phyloP scores from a whole-genome alignment of 2,113 vertebrate species.

The Acrocephalus kingi region DNA sequence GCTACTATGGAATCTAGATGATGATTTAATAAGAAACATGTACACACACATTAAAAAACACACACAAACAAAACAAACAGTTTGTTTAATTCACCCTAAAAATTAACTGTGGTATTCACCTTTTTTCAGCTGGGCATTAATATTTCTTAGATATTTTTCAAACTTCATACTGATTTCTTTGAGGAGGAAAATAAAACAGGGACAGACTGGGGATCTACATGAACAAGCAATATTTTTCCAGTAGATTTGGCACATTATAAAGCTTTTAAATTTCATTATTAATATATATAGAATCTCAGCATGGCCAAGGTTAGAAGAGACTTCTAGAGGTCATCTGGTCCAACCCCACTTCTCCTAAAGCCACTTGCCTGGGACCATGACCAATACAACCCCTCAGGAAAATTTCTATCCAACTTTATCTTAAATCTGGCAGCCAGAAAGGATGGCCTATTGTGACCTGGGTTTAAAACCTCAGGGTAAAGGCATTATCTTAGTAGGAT shows the following conservation, averaged over 20 bases:
- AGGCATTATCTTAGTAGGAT: neutral
- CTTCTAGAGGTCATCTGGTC: neutral
- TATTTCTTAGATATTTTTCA: neutral
- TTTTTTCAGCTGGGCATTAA: neutral
- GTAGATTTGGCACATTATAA: neutral
- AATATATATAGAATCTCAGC: neutral
- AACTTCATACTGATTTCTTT: neutral
- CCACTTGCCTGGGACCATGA: rapidly evolving
- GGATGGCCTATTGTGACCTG: neutral
- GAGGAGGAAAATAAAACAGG: neutral
- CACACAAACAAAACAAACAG: neutral
- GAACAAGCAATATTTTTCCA: neutral
- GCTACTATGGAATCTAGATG: neutral
- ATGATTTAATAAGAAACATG: neutral
- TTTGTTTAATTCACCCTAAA: neutral
- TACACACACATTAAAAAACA: neutral
- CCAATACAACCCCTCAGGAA: neutral
- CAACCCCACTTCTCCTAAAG: neutral
- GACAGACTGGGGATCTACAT: neutral
- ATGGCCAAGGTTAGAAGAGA: neutral
- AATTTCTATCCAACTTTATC: neutral
- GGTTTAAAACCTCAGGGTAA: neutral
- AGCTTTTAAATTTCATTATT: neutral
- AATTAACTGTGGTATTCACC: neutral
- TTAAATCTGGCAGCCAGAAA: neutral